These are phyloP conservation scores for Synodontis membranacea DNA, from an alignment of 2,113 vertebrate genomes.

Conservation along the genomic window DNA sequence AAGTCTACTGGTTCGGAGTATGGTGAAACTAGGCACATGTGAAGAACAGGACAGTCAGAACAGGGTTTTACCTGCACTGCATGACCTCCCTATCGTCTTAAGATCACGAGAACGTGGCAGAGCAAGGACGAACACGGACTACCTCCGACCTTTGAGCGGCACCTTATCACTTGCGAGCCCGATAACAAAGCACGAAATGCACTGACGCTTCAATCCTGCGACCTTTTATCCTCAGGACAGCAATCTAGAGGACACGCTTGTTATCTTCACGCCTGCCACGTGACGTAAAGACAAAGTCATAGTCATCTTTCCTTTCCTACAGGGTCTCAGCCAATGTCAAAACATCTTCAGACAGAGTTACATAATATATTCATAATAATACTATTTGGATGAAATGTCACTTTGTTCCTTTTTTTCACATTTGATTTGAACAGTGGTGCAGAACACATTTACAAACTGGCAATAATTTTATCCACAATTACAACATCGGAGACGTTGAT, in stretches of 20 bases:
- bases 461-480: not conserved
- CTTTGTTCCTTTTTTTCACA: not conserved
- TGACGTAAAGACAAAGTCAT: not conserved
- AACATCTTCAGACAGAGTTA: not conserved
- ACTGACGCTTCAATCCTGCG: constrained; percentile 11
- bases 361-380: too few relatives aligned
- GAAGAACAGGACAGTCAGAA: not conserved
- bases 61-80: not conserved
- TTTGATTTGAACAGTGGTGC: too few relatives aligned
- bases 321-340: not conserved
- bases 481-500: not conserved
- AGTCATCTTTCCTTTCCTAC: not conserved
- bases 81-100: not conserved
- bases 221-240: constrained; percentile 30
- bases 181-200: constrained; percentile 42
- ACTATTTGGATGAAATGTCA: not conserved
- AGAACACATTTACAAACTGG: too few relatives aligned
- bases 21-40: not conserved
- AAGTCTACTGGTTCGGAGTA: constrained; percentile 33
- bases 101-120: not conserved
- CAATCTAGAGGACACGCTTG: not conserved
- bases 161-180: constrained; percentile 37
- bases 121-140: constrained; percentile 2
- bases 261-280: not conserved
- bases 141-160: constrained; percentile 46